Percentiles rank a stretch among this genome's conserved stretches.
Conservation (phyloP, 2,113 vertebrate genomes). For the Gymnobelideus leadbeateri region DNA sequence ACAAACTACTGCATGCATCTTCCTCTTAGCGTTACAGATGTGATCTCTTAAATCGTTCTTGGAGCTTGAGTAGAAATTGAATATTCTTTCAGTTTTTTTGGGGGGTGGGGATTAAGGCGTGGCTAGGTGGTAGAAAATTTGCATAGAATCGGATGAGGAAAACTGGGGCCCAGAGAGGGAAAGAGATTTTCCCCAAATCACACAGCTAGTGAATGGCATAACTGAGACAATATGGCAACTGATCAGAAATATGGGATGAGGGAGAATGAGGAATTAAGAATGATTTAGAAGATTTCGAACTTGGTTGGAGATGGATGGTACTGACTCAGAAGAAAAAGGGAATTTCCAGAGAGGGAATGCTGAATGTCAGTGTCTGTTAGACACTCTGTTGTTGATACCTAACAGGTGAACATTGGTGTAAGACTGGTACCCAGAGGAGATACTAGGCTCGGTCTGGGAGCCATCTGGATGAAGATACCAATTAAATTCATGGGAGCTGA, state of each 20-base stretch:
- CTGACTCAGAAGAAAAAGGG: neutral
- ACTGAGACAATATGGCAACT: neutral
- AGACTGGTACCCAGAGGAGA: neutral
- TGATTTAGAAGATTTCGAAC: neutral
- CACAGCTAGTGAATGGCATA: neutral
- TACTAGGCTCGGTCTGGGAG: neutral
- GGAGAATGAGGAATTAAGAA: neutral
- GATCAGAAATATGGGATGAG: neutral
- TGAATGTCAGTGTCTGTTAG: neutral
- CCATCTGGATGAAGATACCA: neutral
- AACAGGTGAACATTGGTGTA: neutral
- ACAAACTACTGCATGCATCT: neutral
- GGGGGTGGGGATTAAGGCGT: neutral
- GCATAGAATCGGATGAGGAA: neutral
- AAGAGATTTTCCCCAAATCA: neutral
- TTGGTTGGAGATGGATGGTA: neutral
- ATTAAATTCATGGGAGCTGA: neutral
- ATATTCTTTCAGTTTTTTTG: neutral
- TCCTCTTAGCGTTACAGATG: neutral
- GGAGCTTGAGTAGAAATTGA: neutral
- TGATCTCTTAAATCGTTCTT: neutral
- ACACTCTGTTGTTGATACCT: neutral
- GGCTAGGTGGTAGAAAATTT: neutral
- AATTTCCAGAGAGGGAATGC: neutral
- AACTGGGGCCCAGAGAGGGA: neutral